Evolutionary conservation across 2,888 invertebrate species (phyloP).

Genomic region (Macrophya annulata): DNA sequence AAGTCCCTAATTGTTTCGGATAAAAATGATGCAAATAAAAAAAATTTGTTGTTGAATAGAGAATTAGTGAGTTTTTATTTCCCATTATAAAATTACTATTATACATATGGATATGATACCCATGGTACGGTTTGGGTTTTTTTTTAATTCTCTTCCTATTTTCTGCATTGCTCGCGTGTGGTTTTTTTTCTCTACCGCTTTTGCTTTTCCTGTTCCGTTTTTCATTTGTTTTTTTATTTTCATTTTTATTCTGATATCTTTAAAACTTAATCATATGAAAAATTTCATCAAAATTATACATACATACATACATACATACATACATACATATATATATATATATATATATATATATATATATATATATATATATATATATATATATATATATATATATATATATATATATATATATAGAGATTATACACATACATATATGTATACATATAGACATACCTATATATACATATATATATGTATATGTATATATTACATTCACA

Average conservation of each 20-base stretch:
- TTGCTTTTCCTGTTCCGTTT: no score
- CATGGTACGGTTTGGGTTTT: neutral
- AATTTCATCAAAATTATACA: slow-evolving; percentile 44
- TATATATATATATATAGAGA: no score
- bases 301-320: no score
- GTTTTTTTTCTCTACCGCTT: no score
- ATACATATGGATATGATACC: neutral
- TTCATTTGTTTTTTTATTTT: no score
- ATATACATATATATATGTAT: no score
- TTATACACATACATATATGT: no score
- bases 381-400: no score
- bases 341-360: no score
- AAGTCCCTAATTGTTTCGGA: slow-evolving; percentile 57
- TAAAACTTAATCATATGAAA: neutral
- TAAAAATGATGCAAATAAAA: slow-evolving; percentile 48
- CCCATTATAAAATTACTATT: slow-evolving; percentile 33
- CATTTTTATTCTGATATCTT: neutral
- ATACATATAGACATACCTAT: no score
- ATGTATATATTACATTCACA: slow-evolving; percentile 40
- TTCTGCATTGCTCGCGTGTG: neutral
- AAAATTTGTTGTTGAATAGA: slow-evolving; percentile 47
- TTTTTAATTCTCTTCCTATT: neutral
- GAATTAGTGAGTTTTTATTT: slow-evolving; percentile 36
- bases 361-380: no score
- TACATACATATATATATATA: no score